Evolutionary conservation across 2,797 vertebrate species (phyloP).

Genomic region (Coluber constrictor): DNA sequence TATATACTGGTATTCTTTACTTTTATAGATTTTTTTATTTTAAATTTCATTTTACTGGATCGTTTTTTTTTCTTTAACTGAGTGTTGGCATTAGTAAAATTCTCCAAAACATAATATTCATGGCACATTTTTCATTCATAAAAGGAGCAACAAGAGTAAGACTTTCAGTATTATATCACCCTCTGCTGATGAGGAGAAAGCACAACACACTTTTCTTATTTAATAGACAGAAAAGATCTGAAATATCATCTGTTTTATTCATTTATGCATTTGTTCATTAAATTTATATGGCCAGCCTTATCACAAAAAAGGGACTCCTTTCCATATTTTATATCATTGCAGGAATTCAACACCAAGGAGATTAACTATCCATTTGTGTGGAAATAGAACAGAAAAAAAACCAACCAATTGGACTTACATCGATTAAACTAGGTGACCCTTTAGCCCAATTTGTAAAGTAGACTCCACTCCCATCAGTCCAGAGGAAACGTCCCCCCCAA

Average conservation of each 20-base stretch:
- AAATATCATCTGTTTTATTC: too few species aligned
- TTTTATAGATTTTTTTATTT: neutral
- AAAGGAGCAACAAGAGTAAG: neutral
- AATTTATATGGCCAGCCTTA: neutral
- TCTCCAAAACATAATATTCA: neutral
- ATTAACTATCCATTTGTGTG: neutral
- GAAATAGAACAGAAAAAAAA: neutral
- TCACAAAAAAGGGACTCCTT: neutral
- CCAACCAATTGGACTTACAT: neutral
- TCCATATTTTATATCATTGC: neutral
- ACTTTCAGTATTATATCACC: neutral
- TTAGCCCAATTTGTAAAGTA: constrained; percentile 91
- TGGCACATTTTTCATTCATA: neutral
- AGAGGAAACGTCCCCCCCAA: constrained; percentile 82
- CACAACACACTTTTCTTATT: neutral
- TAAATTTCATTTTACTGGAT: neutral
- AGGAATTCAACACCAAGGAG: neutral
- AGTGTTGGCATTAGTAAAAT: neutral
- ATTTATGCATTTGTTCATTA: neutral
- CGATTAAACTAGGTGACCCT: constrained; percentile 71
- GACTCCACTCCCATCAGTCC: constrained; percentile 87
- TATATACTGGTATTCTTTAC: neutral
- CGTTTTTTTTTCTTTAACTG: neutral
- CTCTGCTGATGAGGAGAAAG: neutral
- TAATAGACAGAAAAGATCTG: neutral